phyloP scores from a whole-genome alignment of 2,888 invertebrate species.

The Drosophila pseudotalamancana region DNA sequence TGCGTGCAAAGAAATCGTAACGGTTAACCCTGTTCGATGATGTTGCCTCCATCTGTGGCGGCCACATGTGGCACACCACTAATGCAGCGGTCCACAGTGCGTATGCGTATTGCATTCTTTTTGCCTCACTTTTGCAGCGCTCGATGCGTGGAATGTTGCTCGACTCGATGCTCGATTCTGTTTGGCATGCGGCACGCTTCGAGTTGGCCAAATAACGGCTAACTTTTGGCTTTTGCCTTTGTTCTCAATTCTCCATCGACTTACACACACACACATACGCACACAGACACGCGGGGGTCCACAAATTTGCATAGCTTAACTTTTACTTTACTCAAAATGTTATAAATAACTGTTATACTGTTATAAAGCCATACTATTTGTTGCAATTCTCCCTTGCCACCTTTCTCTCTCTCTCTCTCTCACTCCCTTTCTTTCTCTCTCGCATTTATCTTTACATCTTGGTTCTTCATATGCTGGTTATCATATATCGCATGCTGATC shows the following conservation, averaged over 20 bases:
- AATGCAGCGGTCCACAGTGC: slow-evolving; percentile 15
- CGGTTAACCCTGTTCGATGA: not conserved
- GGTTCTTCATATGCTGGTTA: not conserved
- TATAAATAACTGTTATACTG: slow-evolving; percentile 22
- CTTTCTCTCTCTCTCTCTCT: not conserved
- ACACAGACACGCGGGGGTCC: slow-evolving; percentile 2
- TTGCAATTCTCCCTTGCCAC: not conserved
- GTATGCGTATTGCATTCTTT: slow-evolving; percentile 40
- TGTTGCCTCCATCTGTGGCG: not conserved
- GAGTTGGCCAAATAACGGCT: slow-evolving; percentile 49
- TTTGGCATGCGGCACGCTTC: slow-evolving; percentile 35
- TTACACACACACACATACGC: slow-evolving; percentile 3
- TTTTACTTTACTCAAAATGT: slow-evolving; percentile 51
- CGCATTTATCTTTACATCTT: not conserved
- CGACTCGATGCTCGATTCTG: slow-evolving; percentile 38
- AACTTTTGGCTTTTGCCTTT: slow-evolving; percentile 25
- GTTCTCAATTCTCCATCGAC: slow-evolving; percentile 47
- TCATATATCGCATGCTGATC: not conserved
- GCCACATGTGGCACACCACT: not conserved
- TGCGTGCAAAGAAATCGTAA: slow-evolving; percentile 30
- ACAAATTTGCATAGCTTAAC: slow-evolving; percentile 54
- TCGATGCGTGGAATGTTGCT: slow-evolving; percentile 30
- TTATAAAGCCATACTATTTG: slow-evolving; percentile 6
- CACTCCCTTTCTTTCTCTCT: not conserved
- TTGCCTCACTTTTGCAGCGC: not conserved